A percentile compares a stretch with the other conserved stretches of the same genome.
Conservation (phyloP, 1,140 invertebrate species). For the Eciton burchellii region DNA sequence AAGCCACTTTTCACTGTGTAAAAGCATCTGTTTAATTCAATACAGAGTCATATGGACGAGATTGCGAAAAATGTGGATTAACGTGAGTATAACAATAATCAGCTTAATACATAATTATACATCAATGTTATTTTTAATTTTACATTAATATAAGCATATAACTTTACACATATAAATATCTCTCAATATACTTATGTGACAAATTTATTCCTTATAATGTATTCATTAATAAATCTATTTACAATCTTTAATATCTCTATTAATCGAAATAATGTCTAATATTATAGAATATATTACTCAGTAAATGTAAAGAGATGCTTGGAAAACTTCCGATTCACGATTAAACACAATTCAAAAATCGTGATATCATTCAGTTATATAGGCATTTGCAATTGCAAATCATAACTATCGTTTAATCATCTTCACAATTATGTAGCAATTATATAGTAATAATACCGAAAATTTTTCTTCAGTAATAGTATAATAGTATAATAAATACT, state of each 20-base stretch:
- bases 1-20: background rate
- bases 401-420: too few species aligned
- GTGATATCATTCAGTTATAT: background rate
- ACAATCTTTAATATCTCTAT: slow-evolving; percentile 29
- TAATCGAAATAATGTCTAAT: background rate
- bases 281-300: background rate
- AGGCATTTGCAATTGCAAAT: too few species aligned
- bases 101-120: background rate
- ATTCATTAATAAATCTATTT: slow-evolving; percentile 44
- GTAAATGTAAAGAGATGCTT: background rate
- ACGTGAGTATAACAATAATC: background rate
- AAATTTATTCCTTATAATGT: slow-evolving; percentile 15
- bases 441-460: background rate
- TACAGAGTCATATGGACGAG: slow-evolving; percentile 35
- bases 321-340: background rate
- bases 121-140: background rate
- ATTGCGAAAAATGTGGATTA: slow-evolving; percentile 4
- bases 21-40: slow-evolving; percentile 25
- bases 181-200: slow-evolving; percentile 21
- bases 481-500: background rate
- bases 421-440: too few species aligned
- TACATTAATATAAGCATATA: slow-evolving; percentile 2
- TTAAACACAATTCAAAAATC: background rate
- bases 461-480: background rate
- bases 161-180: slow-evolving; percentile 37